Percentiles rank a stretch among this genome's conserved stretches.
These are phyloP conservation scores for Catamblyrhynchus diadema DNA, from an alignment of 2,797 vertebrate species.

Conservation along the genomic window DNA sequence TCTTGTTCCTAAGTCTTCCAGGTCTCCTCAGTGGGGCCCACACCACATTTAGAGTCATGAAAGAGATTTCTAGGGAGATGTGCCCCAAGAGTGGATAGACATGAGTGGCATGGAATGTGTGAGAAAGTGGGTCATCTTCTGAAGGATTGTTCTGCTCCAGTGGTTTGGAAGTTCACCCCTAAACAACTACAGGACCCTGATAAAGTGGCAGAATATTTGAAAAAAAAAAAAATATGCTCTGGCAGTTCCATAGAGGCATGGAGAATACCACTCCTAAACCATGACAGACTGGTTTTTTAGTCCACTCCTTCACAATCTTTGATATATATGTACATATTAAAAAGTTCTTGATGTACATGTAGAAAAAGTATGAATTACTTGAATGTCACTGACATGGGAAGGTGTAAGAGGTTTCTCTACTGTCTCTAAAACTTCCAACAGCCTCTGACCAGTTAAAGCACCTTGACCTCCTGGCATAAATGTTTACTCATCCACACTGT, in stretches of 20 bases:
- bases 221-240: background rate
- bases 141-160: background rate
- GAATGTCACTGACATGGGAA: background rate
- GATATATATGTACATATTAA: background rate
- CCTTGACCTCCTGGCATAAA: background rate
- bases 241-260: too few relatives aligned
- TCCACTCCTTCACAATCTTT: background rate
- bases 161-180: background rate
- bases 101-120: background rate
- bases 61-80: background rate
- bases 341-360: background rate
- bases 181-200: too few relatives aligned
- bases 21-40: background rate
- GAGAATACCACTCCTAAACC: background rate
- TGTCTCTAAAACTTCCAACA: background rate
- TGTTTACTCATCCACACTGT: background rate
- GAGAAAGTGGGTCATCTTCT: background rate
- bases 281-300: background rate
- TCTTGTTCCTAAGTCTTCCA: background rate
- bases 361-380: background rate
- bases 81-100: background rate
- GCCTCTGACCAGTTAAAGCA: background rate
- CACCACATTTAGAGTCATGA: background rate
- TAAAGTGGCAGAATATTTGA: background rate
- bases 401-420: background rate